These are phyloP conservation scores for Punctoribates punctum DNA, from an alignment of 2,888 invertebrate species.

Conservation along the genomic window DNA sequence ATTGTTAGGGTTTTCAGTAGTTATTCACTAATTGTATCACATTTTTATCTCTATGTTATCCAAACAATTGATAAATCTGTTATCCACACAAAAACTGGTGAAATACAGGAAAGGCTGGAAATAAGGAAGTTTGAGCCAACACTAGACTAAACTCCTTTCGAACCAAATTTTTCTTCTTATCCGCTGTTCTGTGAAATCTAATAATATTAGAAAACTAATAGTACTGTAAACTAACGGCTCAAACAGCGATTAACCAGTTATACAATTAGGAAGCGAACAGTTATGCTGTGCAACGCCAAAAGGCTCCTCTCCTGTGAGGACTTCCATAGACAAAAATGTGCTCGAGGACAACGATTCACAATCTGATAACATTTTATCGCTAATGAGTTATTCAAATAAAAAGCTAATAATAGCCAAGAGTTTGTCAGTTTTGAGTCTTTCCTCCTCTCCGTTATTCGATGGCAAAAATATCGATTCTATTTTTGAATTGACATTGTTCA, in stretches of 20 bases:
- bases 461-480: too few relatives aligned
- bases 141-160: not conserved
- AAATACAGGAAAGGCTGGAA: constrained; percentile 5
- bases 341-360: not conserved
- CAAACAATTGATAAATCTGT: constrained; percentile 7
- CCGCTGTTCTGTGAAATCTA: constrained; percentile 5
- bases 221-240: constrained; percentile 1
- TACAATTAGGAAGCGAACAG: constrained; percentile 3
- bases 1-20: not conserved
- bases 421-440: too few relatives aligned
- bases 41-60: constrained; percentile 1
- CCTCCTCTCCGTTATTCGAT: too few relatives aligned
- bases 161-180: not conserved
- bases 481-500: too few relatives aligned
- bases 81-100: not conserved
- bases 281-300: not conserved
- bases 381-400: too few relatives aligned
- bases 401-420: too few relatives aligned
- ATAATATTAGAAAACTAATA: constrained; percentile 5
- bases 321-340: not conserved
- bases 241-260: constrained; percentile 14
- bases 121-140: not conserved
- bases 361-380: not conserved
- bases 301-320: not conserved
- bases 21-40: constrained; percentile 3